Base-by-base conservation (phyloP, 1,140 invertebrate genomes). In the Antheraea pernyi region DNA sequence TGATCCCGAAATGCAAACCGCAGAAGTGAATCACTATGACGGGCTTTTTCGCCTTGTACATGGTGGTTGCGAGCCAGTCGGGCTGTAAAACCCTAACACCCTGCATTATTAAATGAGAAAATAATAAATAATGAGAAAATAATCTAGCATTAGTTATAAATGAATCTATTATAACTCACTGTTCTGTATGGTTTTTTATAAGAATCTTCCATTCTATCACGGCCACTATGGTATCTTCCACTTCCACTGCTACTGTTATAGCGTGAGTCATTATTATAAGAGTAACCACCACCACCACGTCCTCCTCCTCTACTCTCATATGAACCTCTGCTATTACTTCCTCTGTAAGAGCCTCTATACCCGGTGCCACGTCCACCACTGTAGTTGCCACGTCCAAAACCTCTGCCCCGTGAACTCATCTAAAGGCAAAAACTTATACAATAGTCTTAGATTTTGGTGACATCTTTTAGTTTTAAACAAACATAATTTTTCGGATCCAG, bases 171-270 rank as follows among this genome's bases (percentile, higher is more conserved):
- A 69, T 48, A 67, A 84, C 86, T 88, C 83, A 93, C 92, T 48
- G 89, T 88, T 91, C 92, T 83, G 80, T 93, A 93, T 9, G 88
- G 74, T 72, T 91, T 93, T 75, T 93, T 93, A 69, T 91, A 93
- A 8, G 89, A 85, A 46, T 92, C 91, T 39, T 93, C 92, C 36
- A 92, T 89, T 74, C 92, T 81, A 59, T 93, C 92, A 66, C 91
- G 85, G 42, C 80, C 81, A 7, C 80, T 82, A 59, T 83, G 79
- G 68, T 92, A 93, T 80, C 89, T 83, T 30, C 22, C 22, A 66
- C 82, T 89, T n/a, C 70, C 73, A 69, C 81, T 83, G 53, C 80
- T 79, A 53, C 79, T 86, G 65, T 77, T 86, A 64, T 91, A 92
- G 61, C 90, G 85, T 7, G 84, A 86, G 0, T 91, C 85, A 78